Conservation (phyloP, 2,797 vertebrate species). For the Margarornis squamiger region DNA sequence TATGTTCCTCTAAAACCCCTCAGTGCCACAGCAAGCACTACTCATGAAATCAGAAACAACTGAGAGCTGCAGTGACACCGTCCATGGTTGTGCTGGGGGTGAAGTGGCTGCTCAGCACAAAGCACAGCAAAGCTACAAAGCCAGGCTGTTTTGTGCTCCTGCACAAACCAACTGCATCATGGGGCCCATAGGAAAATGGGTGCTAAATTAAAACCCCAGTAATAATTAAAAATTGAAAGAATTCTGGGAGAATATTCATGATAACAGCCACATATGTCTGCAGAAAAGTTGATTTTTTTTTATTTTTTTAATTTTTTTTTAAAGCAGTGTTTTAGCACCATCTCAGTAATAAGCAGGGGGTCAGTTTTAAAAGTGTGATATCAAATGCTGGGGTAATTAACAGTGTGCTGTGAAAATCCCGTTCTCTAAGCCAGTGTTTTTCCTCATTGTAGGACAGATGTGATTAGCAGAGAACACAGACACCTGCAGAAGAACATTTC, state of each 20-base stretch:
- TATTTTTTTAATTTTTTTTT: not conserved
- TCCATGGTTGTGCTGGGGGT: not conserved
- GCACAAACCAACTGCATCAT: not conserved
- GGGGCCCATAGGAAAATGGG: accelerated
- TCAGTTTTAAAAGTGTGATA: not conserved
- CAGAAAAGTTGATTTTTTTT: not conserved
- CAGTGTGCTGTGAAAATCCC: not conserved
- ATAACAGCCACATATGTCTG: not conserved
- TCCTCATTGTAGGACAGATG: not conserved
- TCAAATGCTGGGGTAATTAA: not conserved
- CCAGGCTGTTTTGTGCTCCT: not conserved
- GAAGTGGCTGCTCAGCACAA: not conserved
- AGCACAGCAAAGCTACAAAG: not conserved
- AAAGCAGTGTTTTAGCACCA: not conserved
- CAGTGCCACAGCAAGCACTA: not conserved
- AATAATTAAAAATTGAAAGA: not conserved
- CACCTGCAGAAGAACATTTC: not conserved
- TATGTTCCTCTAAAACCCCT: not conserved
- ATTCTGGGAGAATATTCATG: not conserved
- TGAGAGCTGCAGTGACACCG: accelerated
- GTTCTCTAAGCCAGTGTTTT: not conserved
- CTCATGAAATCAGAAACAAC: not conserved
- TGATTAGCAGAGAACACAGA: not conserved
- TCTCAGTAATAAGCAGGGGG: not conserved
- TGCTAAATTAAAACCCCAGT: not conserved